Evolutionary conservation across 2,113 vertebrate genomes (phyloP), one percentile per base, ranked within the genome.

Genomic region (Tricholaema leucomelas): DNA sequence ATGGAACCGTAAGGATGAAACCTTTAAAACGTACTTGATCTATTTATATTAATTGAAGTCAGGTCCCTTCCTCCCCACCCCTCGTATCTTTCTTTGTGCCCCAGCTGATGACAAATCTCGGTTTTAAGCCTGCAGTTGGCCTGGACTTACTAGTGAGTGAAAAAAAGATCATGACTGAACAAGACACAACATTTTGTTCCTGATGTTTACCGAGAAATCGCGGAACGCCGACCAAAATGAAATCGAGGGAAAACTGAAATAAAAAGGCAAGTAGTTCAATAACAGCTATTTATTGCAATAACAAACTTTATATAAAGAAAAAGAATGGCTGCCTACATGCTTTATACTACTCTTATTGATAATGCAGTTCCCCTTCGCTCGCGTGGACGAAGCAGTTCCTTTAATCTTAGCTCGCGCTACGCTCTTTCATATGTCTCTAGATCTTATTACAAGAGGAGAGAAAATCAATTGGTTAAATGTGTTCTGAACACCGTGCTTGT

Each of bases 401-500:
- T 98, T 98, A 92, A 97, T 95, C 96, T 97, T 87, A 90, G 97
- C 95, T 97, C 92, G 84, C 59, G 88, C 94, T 96, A 97, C 75
- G 4, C 81, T 86, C 96, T 97, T 97, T 98, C 98, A 99, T 99
- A 98, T 95, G 98, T 99, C 98, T 98, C 98, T 96, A 97, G 98
- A 98, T 98, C 98, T 98, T 99, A 99, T 99, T 99, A 99, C 97
- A 97, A 98, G 96, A 96, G 93, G 98, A 99, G 98, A 98, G 98
- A 98, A 99, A 99, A 99, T 99, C 99, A 99, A 99, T 99, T 98
- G 97, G 96, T 98, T 98, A 98, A 98, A 99, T 98, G 97, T 98
- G 98, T 98, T 98, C 97, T 98, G 98, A 98, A 98, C 98, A 98
- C 97, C 96, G 96, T 95, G 88, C 98, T 98, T 98, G 99, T 99